phyloP scores from a whole-genome alignment of 2,888 invertebrate genomes.

The Monoplex corrugatus region DNA sequence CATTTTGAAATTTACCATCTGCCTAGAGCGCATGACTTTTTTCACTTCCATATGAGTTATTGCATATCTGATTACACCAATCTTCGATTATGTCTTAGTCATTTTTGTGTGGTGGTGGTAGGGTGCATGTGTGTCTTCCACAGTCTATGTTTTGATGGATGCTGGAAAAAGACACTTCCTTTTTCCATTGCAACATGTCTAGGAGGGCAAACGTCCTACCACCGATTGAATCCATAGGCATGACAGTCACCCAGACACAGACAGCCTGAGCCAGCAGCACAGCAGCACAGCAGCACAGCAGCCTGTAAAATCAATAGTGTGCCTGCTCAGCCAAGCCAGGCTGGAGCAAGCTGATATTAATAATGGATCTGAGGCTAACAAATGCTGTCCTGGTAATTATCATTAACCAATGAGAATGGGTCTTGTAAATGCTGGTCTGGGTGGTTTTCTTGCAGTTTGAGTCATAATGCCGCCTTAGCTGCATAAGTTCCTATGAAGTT shows the following conservation, averaged over 20 bases:
- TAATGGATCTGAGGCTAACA: slow-evolving; percentile 50
- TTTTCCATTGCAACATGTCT: not conserved
- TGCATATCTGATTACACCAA: no score
- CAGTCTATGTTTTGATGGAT: not conserved
- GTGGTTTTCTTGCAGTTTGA: slow-evolving; percentile 46
- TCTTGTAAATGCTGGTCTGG: slow-evolving; percentile 44
- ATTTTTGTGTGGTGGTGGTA: no score
- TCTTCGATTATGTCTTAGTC: no score
- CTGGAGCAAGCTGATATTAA: slow-evolving; percentile 48
- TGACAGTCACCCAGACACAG: not conserved
- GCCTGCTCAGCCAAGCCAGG: slow-evolving; percentile 43
- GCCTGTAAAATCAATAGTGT: slow-evolving; percentile 37
- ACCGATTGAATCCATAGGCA: slow-evolving; percentile 30
- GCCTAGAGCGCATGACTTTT: no score
- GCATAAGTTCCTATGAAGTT: slow-evolving; percentile 51
- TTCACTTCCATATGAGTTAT: no score
- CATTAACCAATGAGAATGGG: slow-evolving; percentile 59
- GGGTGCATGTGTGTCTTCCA: not conserved
- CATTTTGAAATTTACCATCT: no score
- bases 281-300: slow-evolving; percentile 2
- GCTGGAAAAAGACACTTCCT: not conserved
- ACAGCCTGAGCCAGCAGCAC: slow-evolving; percentile 29
- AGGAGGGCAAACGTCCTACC: not conserved
- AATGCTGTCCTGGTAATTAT: slow-evolving; percentile 60
- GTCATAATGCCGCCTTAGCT: slow-evolving; percentile 61